These are phyloP conservation scores for Triplophysa bombifrons DNA, from an alignment of 2,797 vertebrate species.

Conservation along the genomic window DNA sequence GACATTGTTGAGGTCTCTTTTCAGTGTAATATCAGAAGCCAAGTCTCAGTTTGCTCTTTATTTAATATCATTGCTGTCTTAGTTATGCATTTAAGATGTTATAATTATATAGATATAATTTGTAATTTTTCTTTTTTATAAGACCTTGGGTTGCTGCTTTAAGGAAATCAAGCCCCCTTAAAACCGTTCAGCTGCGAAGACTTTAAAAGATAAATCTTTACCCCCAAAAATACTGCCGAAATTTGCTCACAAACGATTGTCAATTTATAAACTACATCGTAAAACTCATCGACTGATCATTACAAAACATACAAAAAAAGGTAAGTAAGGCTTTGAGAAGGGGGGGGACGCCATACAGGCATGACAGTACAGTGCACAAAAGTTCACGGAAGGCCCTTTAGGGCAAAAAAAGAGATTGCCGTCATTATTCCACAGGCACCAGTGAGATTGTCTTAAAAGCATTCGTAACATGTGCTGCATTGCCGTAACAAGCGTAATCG, in stretches of 20 bases:
- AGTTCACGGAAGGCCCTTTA: not conserved
- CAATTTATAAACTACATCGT: not conserved
- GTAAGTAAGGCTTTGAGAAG: slow-evolving; percentile 1
- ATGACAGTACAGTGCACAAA: not conserved
- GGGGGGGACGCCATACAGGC: not conserved
- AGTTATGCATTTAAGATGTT: too few relatives aligned
- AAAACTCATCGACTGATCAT: not conserved
- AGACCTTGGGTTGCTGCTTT: not conserved
- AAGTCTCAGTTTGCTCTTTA: too few relatives aligned
- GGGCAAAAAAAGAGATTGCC: not conserved
- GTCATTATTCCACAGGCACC: slow-evolving; percentile 30
- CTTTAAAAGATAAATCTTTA: not conserved
- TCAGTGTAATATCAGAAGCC: too few relatives aligned
- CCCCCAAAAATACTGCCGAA: not conserved
- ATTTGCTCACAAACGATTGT: slow-evolving; percentile 10
- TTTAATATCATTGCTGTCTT: too few relatives aligned
- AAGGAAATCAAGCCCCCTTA: not conserved
- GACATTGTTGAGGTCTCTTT: too few relatives aligned
- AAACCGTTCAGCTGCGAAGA: not conserved
- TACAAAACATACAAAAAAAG: slow-evolving; percentile 11
- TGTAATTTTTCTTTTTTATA: too few relatives aligned
- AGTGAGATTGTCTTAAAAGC: slow-evolving; percentile 2
- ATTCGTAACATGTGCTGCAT: slow-evolving; percentile 35
- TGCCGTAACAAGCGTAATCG: slow-evolving; percentile 36
- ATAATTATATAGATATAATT: too few relatives aligned